phyloP scores from a whole-genome alignment of 2,888 invertebrate genomes.

The Eremobia ochroleuca region DNA sequence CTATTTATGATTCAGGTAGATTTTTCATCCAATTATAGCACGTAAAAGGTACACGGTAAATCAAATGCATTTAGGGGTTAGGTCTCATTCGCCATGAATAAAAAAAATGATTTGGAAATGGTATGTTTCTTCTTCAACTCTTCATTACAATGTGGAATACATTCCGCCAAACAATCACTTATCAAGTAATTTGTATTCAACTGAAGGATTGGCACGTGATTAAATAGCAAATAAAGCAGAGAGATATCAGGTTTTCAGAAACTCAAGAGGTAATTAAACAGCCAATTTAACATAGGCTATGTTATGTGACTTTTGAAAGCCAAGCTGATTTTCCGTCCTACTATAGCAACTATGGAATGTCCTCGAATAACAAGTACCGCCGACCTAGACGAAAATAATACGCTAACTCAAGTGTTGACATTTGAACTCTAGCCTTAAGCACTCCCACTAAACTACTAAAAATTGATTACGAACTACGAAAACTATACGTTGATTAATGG shows the following conservation, averaged over 20 bases:
- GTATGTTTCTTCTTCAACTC: slow-evolving; percentile 6
- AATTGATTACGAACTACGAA: slow-evolving; percentile 36
- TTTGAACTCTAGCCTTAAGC: slow-evolving; percentile 58
- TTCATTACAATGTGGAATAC: not conserved
- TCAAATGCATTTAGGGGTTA: not conserved
- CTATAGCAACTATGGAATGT: slow-evolving; percentile 8
- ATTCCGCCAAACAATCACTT: not conserved
- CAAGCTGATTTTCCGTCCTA: not conserved
- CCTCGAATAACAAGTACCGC: slow-evolving; percentile 22
- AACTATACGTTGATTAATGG: slow-evolving; percentile 57
- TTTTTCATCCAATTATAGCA: slow-evolving; percentile 8
- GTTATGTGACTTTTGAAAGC: not conserved
- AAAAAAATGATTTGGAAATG: too few relatives aligned
- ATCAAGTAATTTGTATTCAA: not conserved
- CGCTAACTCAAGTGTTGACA: slow-evolving; percentile 45
- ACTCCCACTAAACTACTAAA: slow-evolving; percentile 34
- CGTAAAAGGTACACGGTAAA: not conserved
- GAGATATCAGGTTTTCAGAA: slow-evolving; percentile 7
- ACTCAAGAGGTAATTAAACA: not conserved
- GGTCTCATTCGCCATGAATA: not conserved
- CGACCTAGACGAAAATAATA: slow-evolving; percentile 29
- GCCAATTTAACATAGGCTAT: not conserved
- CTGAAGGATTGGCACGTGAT: not conserved
- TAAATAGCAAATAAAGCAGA: too few relatives aligned
- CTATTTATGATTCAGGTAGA: slow-evolving; percentile 31